These are phyloP conservation scores for Pinna nobilis DNA, from an alignment of 1,140 invertebrate species.

Conservation along the genomic window DNA sequence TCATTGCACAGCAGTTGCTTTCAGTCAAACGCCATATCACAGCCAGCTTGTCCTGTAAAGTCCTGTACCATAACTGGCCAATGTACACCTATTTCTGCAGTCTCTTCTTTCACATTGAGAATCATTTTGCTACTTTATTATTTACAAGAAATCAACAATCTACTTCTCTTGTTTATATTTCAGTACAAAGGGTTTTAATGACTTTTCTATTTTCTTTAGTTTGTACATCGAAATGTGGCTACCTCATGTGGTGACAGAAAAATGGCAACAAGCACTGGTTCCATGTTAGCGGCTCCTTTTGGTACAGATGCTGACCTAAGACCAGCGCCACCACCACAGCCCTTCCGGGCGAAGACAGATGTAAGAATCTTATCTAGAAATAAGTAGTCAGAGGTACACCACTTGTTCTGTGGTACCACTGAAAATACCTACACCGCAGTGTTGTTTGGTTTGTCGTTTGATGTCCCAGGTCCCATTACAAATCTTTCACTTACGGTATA, in stretches of 20 bases:
- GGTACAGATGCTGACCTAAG: background rate
- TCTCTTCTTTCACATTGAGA: background rate
- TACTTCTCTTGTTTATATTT: background rate
- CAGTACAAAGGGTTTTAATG: background rate
- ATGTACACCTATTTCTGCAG: background rate
- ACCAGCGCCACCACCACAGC: constrained; percentile 39
- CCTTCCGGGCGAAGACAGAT: constrained; percentile 38
- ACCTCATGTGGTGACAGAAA: constrained; percentile 5
- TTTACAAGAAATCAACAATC: background rate
- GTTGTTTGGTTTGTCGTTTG: background rate
- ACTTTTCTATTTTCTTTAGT: constrained; percentile 34
- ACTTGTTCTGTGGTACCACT: background rate
- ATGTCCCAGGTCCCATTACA: background rate
- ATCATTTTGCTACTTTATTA: background rate
- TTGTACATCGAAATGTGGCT: constrained; percentile 36
- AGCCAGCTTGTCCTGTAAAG: too few species aligned
- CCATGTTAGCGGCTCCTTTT: constrained; percentile 45
- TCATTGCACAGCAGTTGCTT: too few species aligned
- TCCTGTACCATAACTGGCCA: background rate
- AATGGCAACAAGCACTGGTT: constrained; percentile 43
- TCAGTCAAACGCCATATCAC: too few species aligned
- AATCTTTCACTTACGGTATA: background rate
- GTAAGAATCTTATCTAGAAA: constrained; percentile 9
- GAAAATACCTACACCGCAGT: background rate
- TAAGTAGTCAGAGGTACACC: background rate